Base-by-base conservation (phyloP, 1,140 invertebrate genomes). In the Pseudoatta argentina region DNA sequence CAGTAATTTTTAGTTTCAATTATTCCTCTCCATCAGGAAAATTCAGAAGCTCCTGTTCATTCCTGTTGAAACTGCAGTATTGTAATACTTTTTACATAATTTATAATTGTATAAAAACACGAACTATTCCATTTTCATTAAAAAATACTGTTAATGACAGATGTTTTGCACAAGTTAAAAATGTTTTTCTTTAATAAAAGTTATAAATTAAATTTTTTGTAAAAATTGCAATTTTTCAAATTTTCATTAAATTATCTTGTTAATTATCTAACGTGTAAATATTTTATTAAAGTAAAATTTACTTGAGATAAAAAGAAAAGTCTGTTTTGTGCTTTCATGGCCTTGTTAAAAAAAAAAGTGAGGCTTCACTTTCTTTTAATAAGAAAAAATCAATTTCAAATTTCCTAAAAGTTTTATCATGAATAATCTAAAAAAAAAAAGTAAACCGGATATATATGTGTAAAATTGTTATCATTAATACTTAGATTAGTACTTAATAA, bases 1-100 rank as follows among this genome's bases (percentile, higher is more conserved):
- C 57, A 10, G 39, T 16, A 59, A 51, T 63, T 53, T 82, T 34
- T 48, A 72, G 21, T 24, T 82, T 73, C 78, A 59, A 82, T 30
- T 72, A 61, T 61, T 44, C 14, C 21, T 48, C 16, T 72, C 53
- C 39, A 21, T 27, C 2, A 4, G 10, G n/a, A 27, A 27, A 73
- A 30, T 44, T 72, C 57, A 8, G 7, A 59, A 75, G 3, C 21
- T 64, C 16, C 63, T 21, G 8, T 44, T 64, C 24, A 27, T 66
- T 64, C 39, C 14, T 24, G n/a, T 24, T 12, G 14, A 0, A 39
- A 44, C 39, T 51, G 3, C 12, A 51, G 21, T 51, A 27, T 51
- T 24, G 6, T 4, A 12, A 75, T 16, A 59, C n/a, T 59, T 75
- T 39, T 59, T 75, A 57, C 53, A 39, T 55, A 39, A 18, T 18